Percentiles rank a stretch among this genome's conserved stretches.
Conservation (phyloP, 1,140 invertebrate species). For the Ips nitidus region DNA sequence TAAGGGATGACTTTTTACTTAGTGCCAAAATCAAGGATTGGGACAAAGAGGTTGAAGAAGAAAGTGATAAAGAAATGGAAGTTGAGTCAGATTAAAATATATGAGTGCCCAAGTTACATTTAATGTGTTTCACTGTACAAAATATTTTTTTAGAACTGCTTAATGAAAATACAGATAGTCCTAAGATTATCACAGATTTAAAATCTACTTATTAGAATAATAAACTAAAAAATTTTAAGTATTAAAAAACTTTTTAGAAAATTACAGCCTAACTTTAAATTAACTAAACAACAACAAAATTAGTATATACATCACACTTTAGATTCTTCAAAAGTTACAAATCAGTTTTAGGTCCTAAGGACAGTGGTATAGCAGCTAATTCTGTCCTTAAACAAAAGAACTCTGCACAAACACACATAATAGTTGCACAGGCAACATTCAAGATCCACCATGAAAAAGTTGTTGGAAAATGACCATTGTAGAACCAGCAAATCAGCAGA, state of each 20-base stretch:
- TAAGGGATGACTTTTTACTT: slow-evolving; percentile 83
- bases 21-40: slow-evolving; percentile 88
- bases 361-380: slow-evolving; percentile 90
- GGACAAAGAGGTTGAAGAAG: slow-evolving; percentile 63
- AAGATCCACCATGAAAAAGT: slow-evolving; percentile 94
- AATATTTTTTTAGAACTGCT: no score
- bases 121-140: slow-evolving; percentile 1
- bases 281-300: neutral
- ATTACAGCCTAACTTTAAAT: neutral
- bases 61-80: slow-evolving; percentile 33
- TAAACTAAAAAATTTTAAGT: neutral
- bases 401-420: slow-evolving; percentile 97
- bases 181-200: slow-evolving; percentile 23
- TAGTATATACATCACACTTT: neutral
- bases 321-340: slow-evolving; percentile 53
- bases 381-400: slow-evolving; percentile 94
- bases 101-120: neutral
- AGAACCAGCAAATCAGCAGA: slow-evolving; percentile 85
- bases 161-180: neutral
- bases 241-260: neutral
- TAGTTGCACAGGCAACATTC: slow-evolving; percentile 80
- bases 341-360: slow-evolving; percentile 66
- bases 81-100: slow-evolving; percentile 27
- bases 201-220: neutral
- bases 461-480: slow-evolving; percentile 84